Conservation (phyloP, 2,797 vertebrate species). For the Leuciscus waleckii region DNA sequence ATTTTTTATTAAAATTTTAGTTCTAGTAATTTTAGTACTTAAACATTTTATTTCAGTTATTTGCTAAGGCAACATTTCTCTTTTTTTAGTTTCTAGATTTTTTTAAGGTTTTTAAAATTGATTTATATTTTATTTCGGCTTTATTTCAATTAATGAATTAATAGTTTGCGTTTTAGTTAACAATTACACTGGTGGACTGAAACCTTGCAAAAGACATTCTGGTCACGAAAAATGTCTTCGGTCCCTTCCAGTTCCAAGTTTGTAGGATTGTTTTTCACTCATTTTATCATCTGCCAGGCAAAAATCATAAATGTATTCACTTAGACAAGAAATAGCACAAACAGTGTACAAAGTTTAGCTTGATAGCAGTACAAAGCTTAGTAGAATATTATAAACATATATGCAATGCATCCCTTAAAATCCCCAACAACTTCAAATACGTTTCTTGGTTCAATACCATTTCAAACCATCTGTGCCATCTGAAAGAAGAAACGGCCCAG, state of each 20-base stretch:
- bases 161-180: not conserved
- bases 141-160: not conserved
- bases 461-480: slow-evolving; percentile 50
- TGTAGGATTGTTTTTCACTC: not conserved
- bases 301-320: not conserved
- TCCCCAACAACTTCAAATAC: slow-evolving; percentile 8
- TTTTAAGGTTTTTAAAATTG: not conserved
- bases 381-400: not conserved
- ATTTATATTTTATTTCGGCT: not conserved
- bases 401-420: not conserved
- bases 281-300: not conserved
- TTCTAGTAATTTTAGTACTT: not conserved
- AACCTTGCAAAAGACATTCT: not conserved
- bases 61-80: not conserved
- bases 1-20: not conserved
- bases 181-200: not conserved
- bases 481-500: slow-evolving; percentile 31
- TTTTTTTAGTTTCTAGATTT: not conserved
- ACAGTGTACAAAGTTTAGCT: not conserved
- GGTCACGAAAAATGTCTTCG: not conserved
- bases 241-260: not conserved
- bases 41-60: not conserved
- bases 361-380: not conserved
- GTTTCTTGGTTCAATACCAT: slow-evolving; percentile 27
- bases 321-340: not conserved